Percentiles rank a stretch among this genome's conserved stretches.
Evolutionary conservation across 1,140 invertebrate species (phyloP).

Genomic region (Ceratina japonica): DNA sequence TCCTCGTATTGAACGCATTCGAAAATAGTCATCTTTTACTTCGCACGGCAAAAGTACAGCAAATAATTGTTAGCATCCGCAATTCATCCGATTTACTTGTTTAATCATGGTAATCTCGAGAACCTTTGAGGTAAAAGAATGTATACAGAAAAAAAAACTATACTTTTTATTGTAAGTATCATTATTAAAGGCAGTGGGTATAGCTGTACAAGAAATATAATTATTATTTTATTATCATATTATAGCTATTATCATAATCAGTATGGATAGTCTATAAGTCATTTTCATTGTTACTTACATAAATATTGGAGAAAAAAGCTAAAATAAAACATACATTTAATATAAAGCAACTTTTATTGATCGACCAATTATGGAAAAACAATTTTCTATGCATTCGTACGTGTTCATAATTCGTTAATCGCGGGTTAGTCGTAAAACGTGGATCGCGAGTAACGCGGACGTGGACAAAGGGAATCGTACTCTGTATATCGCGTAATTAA

Average conservation of each 20-base stretch:
- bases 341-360: constrained; percentile 61
- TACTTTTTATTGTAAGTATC: constrained; percentile 70
- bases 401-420: constrained; percentile 28
- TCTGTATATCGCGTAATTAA: no score
- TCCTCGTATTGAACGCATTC: constrained; percentile 34
- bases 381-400: neutral
- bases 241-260: constrained; percentile 73
- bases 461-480: no score
- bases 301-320: constrained; percentile 76
- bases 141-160: constrained; percentile 50
- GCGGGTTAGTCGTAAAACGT: neutral
- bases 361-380: constrained; percentile 29
- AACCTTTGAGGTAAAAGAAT: constrained; percentile 34
- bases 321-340: constrained; percentile 79
- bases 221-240: constrained; percentile 78
- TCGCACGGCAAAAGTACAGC: constrained; percentile 20
- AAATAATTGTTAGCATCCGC: constrained; percentile 22
- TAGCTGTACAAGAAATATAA: constrained; percentile 72
- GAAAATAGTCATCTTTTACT: constrained; percentile 16
- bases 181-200: constrained; percentile 76
- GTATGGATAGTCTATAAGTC: constrained; percentile 74
- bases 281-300: constrained; percentile 80
- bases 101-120: constrained; percentile 42
- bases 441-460: no score
- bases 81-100: constrained; percentile 38